A percentile compares a stretch with the other conserved stretches of the same genome.
Evolutionary conservation across 2,888 invertebrate genomes (phyloP).

Genomic region (Eurytoma adleriae): DNA sequence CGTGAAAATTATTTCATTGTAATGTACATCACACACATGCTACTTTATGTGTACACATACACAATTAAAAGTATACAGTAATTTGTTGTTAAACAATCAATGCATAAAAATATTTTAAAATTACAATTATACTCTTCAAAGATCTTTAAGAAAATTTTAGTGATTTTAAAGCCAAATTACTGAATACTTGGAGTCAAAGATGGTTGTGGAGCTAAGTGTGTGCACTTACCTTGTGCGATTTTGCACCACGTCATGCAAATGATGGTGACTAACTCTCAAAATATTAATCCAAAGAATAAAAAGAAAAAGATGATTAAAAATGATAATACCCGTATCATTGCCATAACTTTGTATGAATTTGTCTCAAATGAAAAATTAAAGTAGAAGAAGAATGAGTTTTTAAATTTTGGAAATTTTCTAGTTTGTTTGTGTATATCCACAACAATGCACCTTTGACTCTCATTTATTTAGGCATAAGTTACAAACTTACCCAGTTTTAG

Average conservation of each 20-base stretch:
- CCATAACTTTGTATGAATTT: background rate
- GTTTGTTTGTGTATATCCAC: constrained; percentile 70
- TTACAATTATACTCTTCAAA: background rate
- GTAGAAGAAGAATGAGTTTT: background rate
- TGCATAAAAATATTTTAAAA: constrained; percentile 42
- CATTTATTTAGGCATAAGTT: constrained; percentile 55
- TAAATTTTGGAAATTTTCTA: background rate
- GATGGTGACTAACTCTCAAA: constrained; percentile 61
- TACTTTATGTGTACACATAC: constrained; percentile 62
- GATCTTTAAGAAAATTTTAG: background rate
- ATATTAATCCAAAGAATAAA: constrained; percentile 3
- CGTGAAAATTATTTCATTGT: constrained; percentile 57
- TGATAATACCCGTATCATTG: too few relatives aligned
- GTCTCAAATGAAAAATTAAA: constrained; percentile 9
- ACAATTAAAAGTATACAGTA: constrained; percentile 60
- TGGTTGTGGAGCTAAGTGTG: constrained; percentile 73
- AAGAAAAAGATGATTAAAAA: too few relatives aligned
- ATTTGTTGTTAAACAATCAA: constrained; percentile 65
- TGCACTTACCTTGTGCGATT: constrained; percentile 69
- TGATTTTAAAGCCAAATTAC: constrained; percentile 66
- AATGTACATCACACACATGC: constrained; percentile 65
- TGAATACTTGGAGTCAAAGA: constrained; percentile 72
- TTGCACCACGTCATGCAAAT: constrained; percentile 56
- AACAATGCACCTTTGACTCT: constrained; percentile 73
- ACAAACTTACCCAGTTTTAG: constrained; percentile 75